phyloP scores from a whole-genome alignment of 2,113 vertebrate genomes.

The Phainopepla nitens region DNA sequence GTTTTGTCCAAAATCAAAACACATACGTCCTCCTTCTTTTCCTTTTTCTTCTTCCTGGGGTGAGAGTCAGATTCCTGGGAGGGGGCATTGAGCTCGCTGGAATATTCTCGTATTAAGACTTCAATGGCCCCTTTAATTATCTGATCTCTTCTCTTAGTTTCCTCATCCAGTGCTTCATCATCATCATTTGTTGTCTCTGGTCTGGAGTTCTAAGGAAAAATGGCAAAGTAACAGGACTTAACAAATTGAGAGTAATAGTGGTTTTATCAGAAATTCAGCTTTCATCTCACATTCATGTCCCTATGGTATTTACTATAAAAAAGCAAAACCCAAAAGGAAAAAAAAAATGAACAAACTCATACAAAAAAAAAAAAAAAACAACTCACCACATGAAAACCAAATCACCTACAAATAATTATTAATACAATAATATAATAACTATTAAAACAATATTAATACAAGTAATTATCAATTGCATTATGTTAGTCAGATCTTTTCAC shows the following conservation, averaged over 20 bases:
- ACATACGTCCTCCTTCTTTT: slow-evolving; percentile 97
- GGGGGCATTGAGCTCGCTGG: slow-evolving; percentile 93
- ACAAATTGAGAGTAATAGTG: neutral
- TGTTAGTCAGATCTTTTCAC: neutral
- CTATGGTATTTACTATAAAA: neutral
- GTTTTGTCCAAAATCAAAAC: slow-evolving; percentile 75
- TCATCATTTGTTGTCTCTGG: slow-evolving; percentile 83
- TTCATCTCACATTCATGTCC: neutral
- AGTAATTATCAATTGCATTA: neutral
- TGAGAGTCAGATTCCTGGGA: slow-evolving; percentile 93
- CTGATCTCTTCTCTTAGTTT: slow-evolving; percentile 93
- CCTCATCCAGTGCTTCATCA: slow-evolving; percentile 95
- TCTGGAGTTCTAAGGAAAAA: slow-evolving; percentile 76
- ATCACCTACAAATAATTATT: neutral
- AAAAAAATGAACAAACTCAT: neutral
- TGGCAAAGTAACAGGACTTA: slow-evolving; percentile 31
- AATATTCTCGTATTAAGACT: slow-evolving; percentile 93
- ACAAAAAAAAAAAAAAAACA: neutral
- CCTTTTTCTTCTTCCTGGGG: slow-evolving; percentile 93
- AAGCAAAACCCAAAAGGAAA: neutral
- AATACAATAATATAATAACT: too few species aligned
- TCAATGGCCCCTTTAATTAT: slow-evolving; percentile 94
- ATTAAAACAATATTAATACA: neutral
- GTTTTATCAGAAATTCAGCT: neutral
- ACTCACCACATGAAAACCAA: neutral